Conservation (phyloP, 1,140 invertebrate genomes). For the Parasteatoda tepidariorum region DNA sequence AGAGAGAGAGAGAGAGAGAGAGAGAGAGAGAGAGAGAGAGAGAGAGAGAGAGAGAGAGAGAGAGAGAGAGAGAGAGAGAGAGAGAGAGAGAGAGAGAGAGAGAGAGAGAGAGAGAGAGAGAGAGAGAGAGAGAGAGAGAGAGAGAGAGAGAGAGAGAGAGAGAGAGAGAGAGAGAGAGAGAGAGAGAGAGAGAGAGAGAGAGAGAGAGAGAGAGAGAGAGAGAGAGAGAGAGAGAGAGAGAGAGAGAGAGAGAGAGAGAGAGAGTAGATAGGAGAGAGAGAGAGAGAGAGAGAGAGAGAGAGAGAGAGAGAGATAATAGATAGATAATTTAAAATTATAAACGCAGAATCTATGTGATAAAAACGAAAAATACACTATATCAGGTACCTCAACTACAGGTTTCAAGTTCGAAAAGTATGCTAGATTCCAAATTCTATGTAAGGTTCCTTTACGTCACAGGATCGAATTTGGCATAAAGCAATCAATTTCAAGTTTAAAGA, state of each 20-base stretch:
- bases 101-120: slow-evolving; percentile 35
- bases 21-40: slow-evolving; percentile 13
- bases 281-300: too few species aligned
- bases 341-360: too few species aligned
- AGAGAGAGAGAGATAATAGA: too few species aligned
- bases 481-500: too few species aligned
- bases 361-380: too few species aligned
- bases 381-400: too few species aligned
- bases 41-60: slow-evolving; percentile 13
- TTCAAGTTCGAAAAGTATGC: too few species aligned
- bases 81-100: slow-evolving; percentile 44
- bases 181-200: slow-evolving; percentile 13
- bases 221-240: neutral
- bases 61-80: slow-evolving; percentile 19
- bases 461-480: too few species aligned
- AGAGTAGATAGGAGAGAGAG: neutral
- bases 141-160: slow-evolving; percentile 13
- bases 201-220: slow-evolving; percentile 10
- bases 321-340: too few species aligned
- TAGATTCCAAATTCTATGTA: too few species aligned
- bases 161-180: slow-evolving; percentile 13
- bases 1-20: slow-evolving; percentile 13
- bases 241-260: slow-evolving; percentile 5
- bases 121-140: slow-evolving; percentile 13
- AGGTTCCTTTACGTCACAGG: too few species aligned